These are phyloP conservation scores for Caenorhabditis uteleia DNA, from an alignment of 2,888 invertebrate species.

Conservation along the genomic window DNA sequence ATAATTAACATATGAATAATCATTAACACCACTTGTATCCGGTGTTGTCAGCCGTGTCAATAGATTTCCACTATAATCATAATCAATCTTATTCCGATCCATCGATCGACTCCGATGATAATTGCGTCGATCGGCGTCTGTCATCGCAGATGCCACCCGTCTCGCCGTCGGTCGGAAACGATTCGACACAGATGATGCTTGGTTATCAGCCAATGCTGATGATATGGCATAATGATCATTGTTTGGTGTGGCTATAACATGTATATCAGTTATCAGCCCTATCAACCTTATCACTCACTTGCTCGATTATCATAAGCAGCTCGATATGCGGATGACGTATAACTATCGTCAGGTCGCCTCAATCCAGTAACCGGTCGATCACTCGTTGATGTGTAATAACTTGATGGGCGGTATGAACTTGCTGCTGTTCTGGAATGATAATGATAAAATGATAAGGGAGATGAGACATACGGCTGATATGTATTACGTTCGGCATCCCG, in stretches of 20 bases:
- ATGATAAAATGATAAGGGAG: conserved; percentile 6
- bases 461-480: conserved; percentile 18
- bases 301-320: conserved; percentile 35
- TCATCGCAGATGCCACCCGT: conserved; percentile 50
- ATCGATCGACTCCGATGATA: conserved; percentile 52
- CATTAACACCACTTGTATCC: conserved; percentile 47
- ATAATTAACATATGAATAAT: conserved; percentile 66
- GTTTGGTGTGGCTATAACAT: conserved; percentile 31
- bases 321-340: no score
- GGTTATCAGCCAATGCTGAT: conserved; percentile 24
- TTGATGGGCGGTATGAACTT: conserved; percentile 40
- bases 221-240: conserved; percentile 37
- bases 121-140: conserved; percentile 44
- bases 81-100: conserved; percentile 49
- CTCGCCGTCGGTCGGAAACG: conserved; percentile 45
- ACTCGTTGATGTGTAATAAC: conserved; percentile 38
- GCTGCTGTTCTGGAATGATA: conserved; percentile 39
- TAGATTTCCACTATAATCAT: conserved; percentile 29
- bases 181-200: conserved; percentile 26
- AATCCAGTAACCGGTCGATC: conserved; percentile 45
- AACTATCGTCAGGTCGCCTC: conserved; percentile 35
- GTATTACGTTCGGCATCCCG: conserved; percentile 62
- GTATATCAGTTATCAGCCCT: background rate
- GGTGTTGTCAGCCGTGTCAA: conserved; percentile 40
- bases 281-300: conserved; percentile 10